These are phyloP conservation scores for Girardinus metallicus DNA, from an alignment of 2,797 vertebrate species.

Conservation along the genomic window DNA sequence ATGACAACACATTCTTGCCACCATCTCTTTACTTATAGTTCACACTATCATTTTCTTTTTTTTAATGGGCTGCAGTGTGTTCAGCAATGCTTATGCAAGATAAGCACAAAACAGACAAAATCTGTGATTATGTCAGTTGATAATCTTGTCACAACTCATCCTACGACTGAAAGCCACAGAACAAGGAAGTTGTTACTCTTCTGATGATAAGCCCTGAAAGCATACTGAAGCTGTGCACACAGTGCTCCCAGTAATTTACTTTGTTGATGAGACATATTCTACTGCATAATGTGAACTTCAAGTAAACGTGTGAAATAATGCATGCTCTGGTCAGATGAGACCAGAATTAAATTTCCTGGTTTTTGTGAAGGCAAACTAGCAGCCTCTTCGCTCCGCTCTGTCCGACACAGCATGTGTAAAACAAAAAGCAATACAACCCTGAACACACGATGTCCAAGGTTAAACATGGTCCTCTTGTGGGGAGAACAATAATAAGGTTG, in stretches of 20 bases:
- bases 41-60: neutral
- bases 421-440: neutral
- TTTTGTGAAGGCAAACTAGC: neutral
- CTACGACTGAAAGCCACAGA: neutral
- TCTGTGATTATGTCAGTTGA: neutral
- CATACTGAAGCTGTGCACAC: neutral
- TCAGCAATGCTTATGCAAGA: neutral
- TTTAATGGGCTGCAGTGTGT: neutral
- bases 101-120: neutral
- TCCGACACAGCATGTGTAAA: too few species aligned
- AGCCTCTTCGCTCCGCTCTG: too few species aligned
- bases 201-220: neutral
- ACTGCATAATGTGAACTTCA: neutral
- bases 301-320: neutral
- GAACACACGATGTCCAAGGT: neutral
- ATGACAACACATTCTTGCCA: neutral
- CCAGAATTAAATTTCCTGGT: neutral
- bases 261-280: neutral
- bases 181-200: neutral
- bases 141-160: conserved; percentile 7
- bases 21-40: neutral
- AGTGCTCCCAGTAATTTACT: neutral
- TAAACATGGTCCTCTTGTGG: neutral
- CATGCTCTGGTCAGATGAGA: neutral
- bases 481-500: neutral